phyloP scores from a whole-genome alignment of 2,888 invertebrate genomes.

The Euproctis similis region DNA sequence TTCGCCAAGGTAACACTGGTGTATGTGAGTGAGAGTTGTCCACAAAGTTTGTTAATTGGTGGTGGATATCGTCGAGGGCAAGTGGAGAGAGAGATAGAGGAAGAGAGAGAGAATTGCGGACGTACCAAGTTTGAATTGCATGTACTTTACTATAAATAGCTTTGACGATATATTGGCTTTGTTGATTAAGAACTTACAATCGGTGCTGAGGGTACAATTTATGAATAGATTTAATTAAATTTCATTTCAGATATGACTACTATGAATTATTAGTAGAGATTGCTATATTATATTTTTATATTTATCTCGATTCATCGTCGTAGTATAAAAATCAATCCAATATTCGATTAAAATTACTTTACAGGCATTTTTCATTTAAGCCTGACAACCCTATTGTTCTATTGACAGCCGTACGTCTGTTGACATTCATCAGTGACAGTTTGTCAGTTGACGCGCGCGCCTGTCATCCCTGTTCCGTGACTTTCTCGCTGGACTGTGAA shows the following conservation, averaged over 20 bases:
- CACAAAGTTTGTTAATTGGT: slow-evolving; percentile 51
- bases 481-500: slow-evolving; percentile 2
- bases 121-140: slow-evolving; percentile 43
- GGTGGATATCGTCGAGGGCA: slow-evolving; percentile 22
- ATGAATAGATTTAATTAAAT: slow-evolving; percentile 2
- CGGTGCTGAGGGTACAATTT: slow-evolving; percentile 1
- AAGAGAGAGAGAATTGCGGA: no score
- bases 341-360: no score
- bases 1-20: slow-evolving; percentile 7
- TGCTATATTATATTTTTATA: no score
- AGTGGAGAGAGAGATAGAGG: no score
- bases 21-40: slow-evolving; percentile 8
- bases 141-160: slow-evolving; percentile 44
- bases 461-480: slow-evolving; percentile 7
- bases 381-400: slow-evolving; percentile 1
- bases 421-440: slow-evolving; percentile 8
- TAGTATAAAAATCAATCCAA: no score
- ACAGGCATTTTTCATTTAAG: no score
- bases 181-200: slow-evolving; percentile 5
- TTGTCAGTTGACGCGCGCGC: slow-evolving; percentile 8
- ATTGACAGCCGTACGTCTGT: slow-evolving; percentile 4
- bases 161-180: slow-evolving; percentile 12
- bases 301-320: no score
- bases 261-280: no score
- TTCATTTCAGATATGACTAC: no score